Conservation (phyloP, 2,797 vertebrate genomes). For the Lepidocolaptes lacrymiger region DNA sequence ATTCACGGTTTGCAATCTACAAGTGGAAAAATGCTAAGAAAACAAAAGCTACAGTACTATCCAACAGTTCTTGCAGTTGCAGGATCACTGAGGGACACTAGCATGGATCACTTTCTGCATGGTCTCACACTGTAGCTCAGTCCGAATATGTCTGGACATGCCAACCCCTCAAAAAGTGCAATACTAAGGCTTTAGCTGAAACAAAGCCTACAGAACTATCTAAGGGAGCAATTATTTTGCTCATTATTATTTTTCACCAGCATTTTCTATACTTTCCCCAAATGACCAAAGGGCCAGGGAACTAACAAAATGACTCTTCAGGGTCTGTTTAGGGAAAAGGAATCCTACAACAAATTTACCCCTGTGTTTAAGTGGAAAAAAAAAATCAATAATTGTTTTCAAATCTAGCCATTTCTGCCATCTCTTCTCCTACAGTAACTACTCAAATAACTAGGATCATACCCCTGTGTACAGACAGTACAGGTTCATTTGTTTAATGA, state of each 20-base stretch:
- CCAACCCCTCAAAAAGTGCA: not conserved
- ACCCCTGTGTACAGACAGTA: not conserved
- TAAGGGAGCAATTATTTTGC: not conserved
- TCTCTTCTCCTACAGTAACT: not conserved
- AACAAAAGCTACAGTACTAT: not conserved
- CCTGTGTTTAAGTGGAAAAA: not conserved
- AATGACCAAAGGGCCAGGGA: not conserved
- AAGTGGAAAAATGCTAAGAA: not conserved
- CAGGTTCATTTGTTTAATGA: not conserved
- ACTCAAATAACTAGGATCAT: not conserved
- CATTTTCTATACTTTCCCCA: not conserved
- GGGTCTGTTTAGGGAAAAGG: not conserved
- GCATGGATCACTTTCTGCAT: accelerated
- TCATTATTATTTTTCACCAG: not conserved
- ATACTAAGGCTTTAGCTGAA: not conserved
- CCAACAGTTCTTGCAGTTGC: not conserved
- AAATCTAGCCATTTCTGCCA: not conserved
- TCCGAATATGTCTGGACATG: not conserved
- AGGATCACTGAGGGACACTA: not conserved
- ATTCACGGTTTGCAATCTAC: not conserved
- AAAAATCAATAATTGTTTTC: not conserved
- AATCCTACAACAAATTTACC: not conserved
- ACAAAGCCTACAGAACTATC: not conserved
- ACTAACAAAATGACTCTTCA: not conserved
- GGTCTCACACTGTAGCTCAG: not conserved